Conservation (phyloP, 2,888 invertebrate species). For the Metellina segmentata region DNA sequence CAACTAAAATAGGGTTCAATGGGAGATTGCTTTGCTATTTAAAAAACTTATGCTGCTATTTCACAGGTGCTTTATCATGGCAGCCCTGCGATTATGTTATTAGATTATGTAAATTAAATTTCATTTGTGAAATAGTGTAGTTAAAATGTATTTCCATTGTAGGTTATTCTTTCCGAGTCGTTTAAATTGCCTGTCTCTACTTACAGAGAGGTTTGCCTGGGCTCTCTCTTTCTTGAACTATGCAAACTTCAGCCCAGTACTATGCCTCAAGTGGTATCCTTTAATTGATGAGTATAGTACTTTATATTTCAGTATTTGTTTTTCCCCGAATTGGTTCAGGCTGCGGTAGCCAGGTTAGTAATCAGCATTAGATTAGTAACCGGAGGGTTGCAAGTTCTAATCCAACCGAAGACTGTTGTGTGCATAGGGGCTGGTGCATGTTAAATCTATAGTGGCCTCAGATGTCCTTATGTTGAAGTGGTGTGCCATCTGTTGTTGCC, state of each 20-base stretch:
- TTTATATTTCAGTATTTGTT: too few species aligned
- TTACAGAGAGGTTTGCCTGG: slow-evolving; percentile 95
- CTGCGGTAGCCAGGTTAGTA: too few species aligned
- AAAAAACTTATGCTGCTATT: not conserved
- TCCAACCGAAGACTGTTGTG: too few species aligned
- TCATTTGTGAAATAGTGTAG: not conserved
- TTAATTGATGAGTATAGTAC: slow-evolving; percentile 14
- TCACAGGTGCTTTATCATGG: too few species aligned
- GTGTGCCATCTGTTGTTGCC: too few species aligned
- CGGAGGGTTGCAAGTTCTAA: too few species aligned
- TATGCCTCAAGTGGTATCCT: slow-evolving; percentile 90
- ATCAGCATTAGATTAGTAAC: too few species aligned
- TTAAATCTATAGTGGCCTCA: too few species aligned
- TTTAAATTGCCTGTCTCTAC: slow-evolving; percentile 95
- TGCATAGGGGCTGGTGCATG: too few species aligned
- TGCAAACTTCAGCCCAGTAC: slow-evolving; percentile 98
- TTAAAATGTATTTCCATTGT: slow-evolving; percentile 2
- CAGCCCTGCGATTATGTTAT: not conserved
- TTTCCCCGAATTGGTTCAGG: too few species aligned
- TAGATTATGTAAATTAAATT: not conserved
- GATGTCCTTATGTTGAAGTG: too few species aligned
- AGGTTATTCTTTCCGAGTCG: slow-evolving; percentile 94
- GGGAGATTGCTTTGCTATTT: not conserved
- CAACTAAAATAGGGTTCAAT: too few species aligned
- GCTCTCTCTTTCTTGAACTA: slow-evolving; percentile 96